Base-by-base conservation (phyloP, 2,888 invertebrate species). In the Elaeidobius kamerunicus region DNA sequence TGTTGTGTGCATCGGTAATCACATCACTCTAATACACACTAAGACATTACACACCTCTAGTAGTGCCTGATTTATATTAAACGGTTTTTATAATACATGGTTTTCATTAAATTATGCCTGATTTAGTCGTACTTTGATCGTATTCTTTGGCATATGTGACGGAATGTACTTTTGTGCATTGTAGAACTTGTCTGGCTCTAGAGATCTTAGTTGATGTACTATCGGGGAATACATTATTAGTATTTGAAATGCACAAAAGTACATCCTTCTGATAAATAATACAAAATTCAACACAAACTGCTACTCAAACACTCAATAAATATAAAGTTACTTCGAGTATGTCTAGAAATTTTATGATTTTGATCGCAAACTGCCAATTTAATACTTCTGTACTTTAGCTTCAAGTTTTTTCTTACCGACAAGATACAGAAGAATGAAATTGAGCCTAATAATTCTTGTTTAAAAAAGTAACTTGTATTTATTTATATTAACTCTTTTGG, bases 1-100 rank as follows among this genome's bases (percentile, higher is more conserved):
- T 88, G 87, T 88, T 88, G 87, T 88, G 87, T 88, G 87, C 88
- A 88, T 88, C 89, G 89, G 88, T 89, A 89, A 79, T 85, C 85
- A 85, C 85, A 61, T 61, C 85, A 85, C 85, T 84, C 82, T 85
- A 71, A 71, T 73, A 72, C 71, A 69, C 70, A 60, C 61, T 59
- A 57, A 38, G 52, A 60, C 65, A 64, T 69, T 72, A 73, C 73
- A 72, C 73, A 73, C 68, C 70, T 73, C 68, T 73, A 72, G 72
- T 72, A 71, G 72, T 72, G 71, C 71, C 71, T 72, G 71, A 50
- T 51, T 16, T 28, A 38, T 38, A 38, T 18, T 46, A 28, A 38
- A n/a, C n/a, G n/a, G n/a, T n/a, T n/a, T n/a, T n/a, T n/a, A n/a
- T n/a, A n/a, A n/a, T n/a, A n/a, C n/a, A n/a, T n/a, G n/a, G n/a